These are phyloP conservation scores for Chaenogobius annularis DNA, from an alignment of 2,113 vertebrate genomes.

Conservation along the genomic window DNA sequence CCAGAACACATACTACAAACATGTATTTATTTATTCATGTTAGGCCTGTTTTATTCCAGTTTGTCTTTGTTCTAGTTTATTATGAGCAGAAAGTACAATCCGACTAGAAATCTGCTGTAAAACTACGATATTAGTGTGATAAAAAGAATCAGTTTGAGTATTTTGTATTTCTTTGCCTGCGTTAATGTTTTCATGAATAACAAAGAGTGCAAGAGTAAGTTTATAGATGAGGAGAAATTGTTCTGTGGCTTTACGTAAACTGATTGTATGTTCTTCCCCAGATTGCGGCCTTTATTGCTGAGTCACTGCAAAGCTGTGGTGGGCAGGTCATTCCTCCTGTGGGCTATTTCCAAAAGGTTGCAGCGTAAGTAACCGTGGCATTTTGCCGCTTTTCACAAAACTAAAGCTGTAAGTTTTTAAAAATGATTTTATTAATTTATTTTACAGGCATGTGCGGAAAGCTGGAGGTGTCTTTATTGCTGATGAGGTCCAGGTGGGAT, in stretches of 20 bases:
- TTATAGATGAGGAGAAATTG: constrained; percentile 17
- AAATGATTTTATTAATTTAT: neutral
- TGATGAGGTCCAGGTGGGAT: constrained; percentile 97
- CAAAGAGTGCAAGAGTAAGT: neutral
- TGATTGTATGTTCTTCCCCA: constrained; percentile 74
- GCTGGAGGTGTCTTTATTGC: constrained; percentile 90
- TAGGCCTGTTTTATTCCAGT: no score
- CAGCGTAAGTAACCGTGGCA: constrained; percentile 84
- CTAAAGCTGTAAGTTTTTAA: neutral
- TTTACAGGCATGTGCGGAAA: constrained; percentile 79
- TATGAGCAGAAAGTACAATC: no score
- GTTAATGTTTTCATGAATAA: neutral
- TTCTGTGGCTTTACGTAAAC: constrained; percentile 16
- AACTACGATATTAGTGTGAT: no score
- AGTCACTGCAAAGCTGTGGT: constrained; percentile 98
- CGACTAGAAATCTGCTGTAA: neutral
- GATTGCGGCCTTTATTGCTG: constrained; percentile 97
- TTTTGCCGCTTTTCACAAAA: neutral
- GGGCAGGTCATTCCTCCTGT: constrained; percentile 94
- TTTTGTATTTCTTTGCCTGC: neutral
- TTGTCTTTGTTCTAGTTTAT: no score
- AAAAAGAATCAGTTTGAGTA: neutral
- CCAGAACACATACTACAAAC: neutral
- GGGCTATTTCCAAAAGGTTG: constrained; percentile 97
- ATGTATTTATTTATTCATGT: no score